Evolutionary conservation across 2,888 invertebrate genomes (phyloP).

Genomic region (Neuroscelio doddi): DNA sequence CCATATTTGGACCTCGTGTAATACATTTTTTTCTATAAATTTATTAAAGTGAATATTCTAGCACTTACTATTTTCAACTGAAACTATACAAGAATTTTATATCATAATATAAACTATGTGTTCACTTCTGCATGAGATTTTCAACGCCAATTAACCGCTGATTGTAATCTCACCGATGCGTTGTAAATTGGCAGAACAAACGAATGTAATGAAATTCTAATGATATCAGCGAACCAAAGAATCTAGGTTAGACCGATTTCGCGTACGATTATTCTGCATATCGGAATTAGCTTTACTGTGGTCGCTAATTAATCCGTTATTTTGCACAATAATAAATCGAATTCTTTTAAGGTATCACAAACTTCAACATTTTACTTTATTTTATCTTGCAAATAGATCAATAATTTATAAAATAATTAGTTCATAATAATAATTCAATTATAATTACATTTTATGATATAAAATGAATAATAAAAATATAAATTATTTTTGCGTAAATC

Average conservation of each 20-base stretch:
- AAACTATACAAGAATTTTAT: no score
- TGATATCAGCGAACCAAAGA: conserved; percentile 11
- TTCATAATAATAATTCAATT: no score
- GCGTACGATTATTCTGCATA: background rate
- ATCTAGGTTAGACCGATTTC: conserved; percentile 9
- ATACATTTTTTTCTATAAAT: no score
- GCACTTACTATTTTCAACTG: no score
- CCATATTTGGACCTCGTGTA: no score
- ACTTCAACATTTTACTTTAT: background rate
- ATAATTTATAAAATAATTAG: background rate
- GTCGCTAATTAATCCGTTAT: conserved; percentile 1
- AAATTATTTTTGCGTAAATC: no score
- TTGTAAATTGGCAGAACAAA: conserved; percentile 17
- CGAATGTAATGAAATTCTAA: conserved; percentile 17
- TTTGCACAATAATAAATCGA: no score
- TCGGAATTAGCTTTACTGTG: background rate
- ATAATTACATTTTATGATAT: no score
- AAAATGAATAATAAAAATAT: no score
- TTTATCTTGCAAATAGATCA: background rate
- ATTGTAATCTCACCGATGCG: conserved; percentile 11
- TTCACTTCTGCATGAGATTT: conserved; percentile 3
- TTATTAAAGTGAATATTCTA: no score
- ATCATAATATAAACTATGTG: no score
- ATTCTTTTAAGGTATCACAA: background rate
- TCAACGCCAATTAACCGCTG: conserved; percentile 15